These are phyloP conservation scores for Oncopodura yosiiana DNA, from an alignment of 1,140 invertebrate species.

Conservation along the genomic window DNA sequence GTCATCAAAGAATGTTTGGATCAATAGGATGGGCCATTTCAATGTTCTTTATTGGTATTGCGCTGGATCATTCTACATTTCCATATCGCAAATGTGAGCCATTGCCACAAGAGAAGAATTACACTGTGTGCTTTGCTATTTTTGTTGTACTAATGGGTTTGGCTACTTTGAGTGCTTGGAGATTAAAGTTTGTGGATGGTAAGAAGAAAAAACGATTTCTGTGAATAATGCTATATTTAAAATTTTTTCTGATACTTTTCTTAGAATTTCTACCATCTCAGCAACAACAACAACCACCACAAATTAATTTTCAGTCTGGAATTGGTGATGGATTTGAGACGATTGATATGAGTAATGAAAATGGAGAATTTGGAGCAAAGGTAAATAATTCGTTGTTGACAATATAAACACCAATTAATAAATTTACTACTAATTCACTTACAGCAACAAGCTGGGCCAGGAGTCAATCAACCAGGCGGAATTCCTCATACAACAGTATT, in stretches of 20 bases:
- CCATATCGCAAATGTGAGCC: conserved; percentile 44
- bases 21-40: conserved; percentile 94
- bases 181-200: too few species aligned
- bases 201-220: neutral
- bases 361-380: too few species aligned
- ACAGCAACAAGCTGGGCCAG: too few species aligned
- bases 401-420: too few species aligned
- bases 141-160: conserved; percentile 88
- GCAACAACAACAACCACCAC: too few species aligned
- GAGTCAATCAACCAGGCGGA: conserved; percentile 11
- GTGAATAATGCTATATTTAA: neutral
- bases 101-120: conserved; percentile 70
- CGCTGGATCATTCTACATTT: conserved; percentile 93
- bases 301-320: too few species aligned
- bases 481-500: conserved; percentile 71
- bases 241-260: too few species aligned
- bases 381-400: too few species aligned
- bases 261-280: too few species aligned
- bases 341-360: conserved; percentile 25
- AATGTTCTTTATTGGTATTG: conserved; percentile 98
- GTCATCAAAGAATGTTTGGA: conserved; percentile 96
- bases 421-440: too few species aligned
- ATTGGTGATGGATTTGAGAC: conserved; percentile 30
- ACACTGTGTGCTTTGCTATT: conserved; percentile 96
- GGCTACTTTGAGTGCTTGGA: conserved; percentile 62